Evolutionary conservation across 2,888 invertebrate species (phyloP), one percentile per base, ranked within the genome.

Genomic region (Ganaspis brasiliensis): DNA sequence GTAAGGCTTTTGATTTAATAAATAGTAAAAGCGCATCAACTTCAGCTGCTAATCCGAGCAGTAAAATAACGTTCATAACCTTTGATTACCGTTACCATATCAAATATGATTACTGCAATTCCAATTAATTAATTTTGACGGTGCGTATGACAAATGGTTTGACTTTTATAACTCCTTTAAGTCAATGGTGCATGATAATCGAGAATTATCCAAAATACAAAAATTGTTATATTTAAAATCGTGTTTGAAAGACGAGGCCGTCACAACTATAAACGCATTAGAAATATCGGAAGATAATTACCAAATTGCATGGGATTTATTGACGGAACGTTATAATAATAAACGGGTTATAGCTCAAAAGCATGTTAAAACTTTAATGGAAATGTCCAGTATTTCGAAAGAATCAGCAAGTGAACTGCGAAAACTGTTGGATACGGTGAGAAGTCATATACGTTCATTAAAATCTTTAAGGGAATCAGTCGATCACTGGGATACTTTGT

Each of bases 191-290:
- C 59, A 73, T 40, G 40, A 73, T 19, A 55, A 55, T 59, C 12
- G n/a, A 14, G 37, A 55, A 10, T 24, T 73, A 4, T 31, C 63
- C 1, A 55, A 63, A 1, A 73, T 79, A 9, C 72, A 79, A 76
- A 76, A 56, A 71, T 59, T 76, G 10, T 63, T 76, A 24, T 77
- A 79, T 71, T 67, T 76, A 16, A 76, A 76, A 24, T 10, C 12
- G 12, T 55, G 55, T 37, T 37, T 72, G 12, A 72, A 72, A 4
- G 12, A 72, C 0, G 37, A 52, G 24, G 63, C 37, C 8, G 37
- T 6, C 5, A 19, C 16, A 14, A 55, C 19, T n/a, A 55, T 55
- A 55, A 19, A 19, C 19, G 6, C 56, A 16, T 40, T 75, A 5
- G 75, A 72, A 26, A 40, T 71, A n/a, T 35, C 67, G 2, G 67